Base-by-base conservation (phyloP, 2,797 vertebrate genomes). In the Eulemur rubriventer region DNA sequence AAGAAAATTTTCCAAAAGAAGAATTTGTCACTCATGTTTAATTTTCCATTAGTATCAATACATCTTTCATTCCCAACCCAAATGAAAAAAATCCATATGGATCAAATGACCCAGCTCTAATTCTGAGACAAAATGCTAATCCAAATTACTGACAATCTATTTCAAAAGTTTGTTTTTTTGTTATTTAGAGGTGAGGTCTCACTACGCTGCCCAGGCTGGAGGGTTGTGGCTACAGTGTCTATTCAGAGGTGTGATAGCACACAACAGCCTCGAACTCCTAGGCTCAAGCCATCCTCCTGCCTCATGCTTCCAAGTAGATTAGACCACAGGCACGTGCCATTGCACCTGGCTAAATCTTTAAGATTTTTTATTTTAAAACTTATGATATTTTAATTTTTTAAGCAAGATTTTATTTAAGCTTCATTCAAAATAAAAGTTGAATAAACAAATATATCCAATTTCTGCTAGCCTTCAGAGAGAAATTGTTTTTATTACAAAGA, bases 401-500 rank as follows among this genome's bases (percentile, higher is more conserved):
- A 93, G 41, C 50, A 95, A 94, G 24, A 78, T 38, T 89, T 85
- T 81, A 72, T 38, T 91, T 95, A 57, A 88, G 20, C 41, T 94
- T 50, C 89, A 33, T 75, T 84, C 81, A 89, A 89, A 91, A 96
- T 73, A 55, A 72, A 94, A 63, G 11, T 38, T 91, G 43, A 95
- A 93, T 73, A 30, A 38, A 88, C 52, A 97, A 85, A 72, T 90
- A 82, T 28, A 84, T 80, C 75, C 79, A 50, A 35, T 75, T 96
- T 69, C 43, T 87, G 24, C 48, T 94, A 63, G 30, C 18, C 16
- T 92, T 50, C 76, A 95, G 20, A 86, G 20, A 90, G 43, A 96
- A 86, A 87, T 26, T 72, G 38, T 67, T 89, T 95, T 92, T 87
- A 95, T 67, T 72, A 86, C 50, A 87, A 93, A 96, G 67, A 95